Base-by-base conservation (phyloP, 2,888 invertebrate genomes). In the Aethes cnicana region DNA sequence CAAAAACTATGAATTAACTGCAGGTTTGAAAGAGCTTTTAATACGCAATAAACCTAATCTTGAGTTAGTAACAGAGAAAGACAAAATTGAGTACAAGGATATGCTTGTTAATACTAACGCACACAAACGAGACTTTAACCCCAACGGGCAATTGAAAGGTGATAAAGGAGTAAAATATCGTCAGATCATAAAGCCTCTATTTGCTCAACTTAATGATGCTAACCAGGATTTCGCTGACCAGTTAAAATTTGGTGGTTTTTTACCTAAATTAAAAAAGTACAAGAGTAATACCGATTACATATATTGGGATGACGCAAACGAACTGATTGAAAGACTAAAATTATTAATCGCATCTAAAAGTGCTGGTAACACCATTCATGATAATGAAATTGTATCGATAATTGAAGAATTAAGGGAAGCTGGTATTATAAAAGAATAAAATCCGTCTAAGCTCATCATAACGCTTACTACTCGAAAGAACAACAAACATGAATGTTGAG, bases 61-160 rank as follows among this genome's bases (percentile, higher is more conserved):
- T 4, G 14, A 32, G 1, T 7, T 49, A 3, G 23, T 49, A 12
- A 30, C 42, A 4, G 43, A 46, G 25, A 8, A 37, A n/a, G 54
- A 56, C 36, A 49, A 53, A 41, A 21, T 47, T 33, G 17, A 18
- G 0, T 59, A 59, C 37, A 55, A 50, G 32, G 39, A 55, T 23
- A 43, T 54, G 16, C 42, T 57, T 21, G 11, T 14, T 32, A 8
- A 18, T 44, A 54, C 39, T 9, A 39, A 9, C 9, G 39, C 39
- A n/a, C 39, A 39, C 16, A 25, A 16, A 25, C 14, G 37, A 9
- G 23, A 23, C n/a, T 37, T 25, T 12, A n/a, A 37, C 8, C 26
- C 39, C 14, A 14, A 6, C 16, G 37, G 37, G 5, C 23, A 23
- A 32, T 20, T 21, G 7, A 33, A 44, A 14, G 44, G 44, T 3